Conservation (phyloP, 2,113 vertebrate genomes). For the Gymnocephalus cernua region DNA sequence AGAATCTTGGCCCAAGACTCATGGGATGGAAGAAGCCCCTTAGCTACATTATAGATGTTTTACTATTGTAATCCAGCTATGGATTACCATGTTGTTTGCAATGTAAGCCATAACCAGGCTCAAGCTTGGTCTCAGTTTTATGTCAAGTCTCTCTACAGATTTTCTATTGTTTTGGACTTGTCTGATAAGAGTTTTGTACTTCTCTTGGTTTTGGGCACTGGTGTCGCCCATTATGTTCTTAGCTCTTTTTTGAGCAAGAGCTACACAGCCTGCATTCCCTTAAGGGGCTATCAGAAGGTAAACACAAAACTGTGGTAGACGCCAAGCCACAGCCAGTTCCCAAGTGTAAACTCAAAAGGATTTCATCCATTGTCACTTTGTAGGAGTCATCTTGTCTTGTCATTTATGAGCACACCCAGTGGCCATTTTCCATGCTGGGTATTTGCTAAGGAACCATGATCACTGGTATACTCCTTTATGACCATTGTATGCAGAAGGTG, state of each 20-base stretch:
- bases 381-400: no score
- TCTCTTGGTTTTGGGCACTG: conserved; percentile 7
- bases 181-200: conserved; percentile 21
- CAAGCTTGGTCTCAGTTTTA: not conserved
- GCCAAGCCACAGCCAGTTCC: conserved; percentile 26
- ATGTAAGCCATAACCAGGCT: conserved; percentile 36
- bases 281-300: conserved; percentile 21
- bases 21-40: not conserved
- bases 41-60: conserved; percentile 4
- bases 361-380: conserved; percentile 32
- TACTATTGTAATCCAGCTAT: conserved; percentile 34
- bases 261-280: conserved; percentile 19
- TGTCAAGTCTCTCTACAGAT: conserved; percentile 26
- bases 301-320: conserved; percentile 17
- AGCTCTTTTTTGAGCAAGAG: not conserved
- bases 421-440: conserved; percentile 16
- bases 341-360: conserved; percentile 12
- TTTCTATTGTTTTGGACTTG: conserved; percentile 13
- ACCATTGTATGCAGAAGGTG: not conserved
- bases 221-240: conserved; percentile 7
- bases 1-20: not conserved
- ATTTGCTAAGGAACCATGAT: conserved; percentile 31
- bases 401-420: not conserved
- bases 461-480: not conserved
- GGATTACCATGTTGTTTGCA: conserved; percentile 25